These are phyloP conservation scores for Cetonia aurata DNA, from an alignment of 2,888 invertebrate species.

Conservation along the genomic window DNA sequence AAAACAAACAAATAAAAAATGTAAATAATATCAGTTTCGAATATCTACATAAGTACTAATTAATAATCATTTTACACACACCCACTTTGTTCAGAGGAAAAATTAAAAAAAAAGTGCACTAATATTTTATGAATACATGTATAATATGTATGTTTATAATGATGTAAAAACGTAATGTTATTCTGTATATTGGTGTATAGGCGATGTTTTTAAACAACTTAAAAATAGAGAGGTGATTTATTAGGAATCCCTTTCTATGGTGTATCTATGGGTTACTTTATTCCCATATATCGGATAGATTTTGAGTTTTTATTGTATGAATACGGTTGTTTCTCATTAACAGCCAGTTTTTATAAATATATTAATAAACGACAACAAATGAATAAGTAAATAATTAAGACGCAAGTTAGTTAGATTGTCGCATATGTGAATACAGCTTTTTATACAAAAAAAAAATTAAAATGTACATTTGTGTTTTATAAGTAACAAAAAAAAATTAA, in stretches of 20 bases:
- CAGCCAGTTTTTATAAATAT: slow-evolving; percentile 7
- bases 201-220: slow-evolving; percentile 36
- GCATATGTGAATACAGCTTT: slow-evolving; percentile 49
- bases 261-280: slow-evolving; percentile 19
- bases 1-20: slow-evolving; percentile 45
- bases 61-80: slow-evolving; percentile 48
- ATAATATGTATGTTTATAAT: slow-evolving; percentile 38
- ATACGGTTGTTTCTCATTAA: slow-evolving; percentile 23
- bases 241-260: slow-evolving; percentile 12
- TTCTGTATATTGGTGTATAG: slow-evolving; percentile 55
- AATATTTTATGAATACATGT: slow-evolving; percentile 40
- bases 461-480: slow-evolving; percentile 43
- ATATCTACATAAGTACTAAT: slow-evolving; percentile 46
- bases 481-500: slow-evolving; percentile 37
- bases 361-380: slow-evolving; percentile 15
- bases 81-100: slow-evolving; percentile 44
- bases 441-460: slow-evolving; percentile 37
- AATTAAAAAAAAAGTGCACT: slow-evolving; percentile 41
- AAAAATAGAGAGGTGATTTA: slow-evolving; percentile 15
- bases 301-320: slow-evolving; percentile 15
- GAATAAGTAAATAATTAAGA: slow-evolving; percentile 29
- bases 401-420: slow-evolving; percentile 47
- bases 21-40: slow-evolving; percentile 48
- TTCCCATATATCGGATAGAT: slow-evolving; percentile 11
- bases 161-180: slow-evolving; percentile 52